Evolutionary conservation across 2,888 invertebrate species (phyloP), one percentile per base, ranked within the genome.

Genomic region (Limnephilus rhombicus): DNA sequence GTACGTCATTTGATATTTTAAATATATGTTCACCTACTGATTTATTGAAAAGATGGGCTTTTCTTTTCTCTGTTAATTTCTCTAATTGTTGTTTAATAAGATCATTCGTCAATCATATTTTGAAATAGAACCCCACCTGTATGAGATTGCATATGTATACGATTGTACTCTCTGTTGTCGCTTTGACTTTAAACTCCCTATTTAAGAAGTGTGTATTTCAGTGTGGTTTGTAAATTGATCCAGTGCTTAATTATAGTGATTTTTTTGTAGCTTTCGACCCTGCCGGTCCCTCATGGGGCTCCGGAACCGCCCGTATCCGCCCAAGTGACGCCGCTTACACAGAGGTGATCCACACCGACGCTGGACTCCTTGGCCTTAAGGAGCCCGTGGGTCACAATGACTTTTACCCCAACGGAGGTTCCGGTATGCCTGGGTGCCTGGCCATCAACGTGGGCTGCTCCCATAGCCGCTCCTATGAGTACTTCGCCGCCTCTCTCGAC

Each of bases 291-390:
- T 89, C 92, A 41, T 93, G 92, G 92, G 90, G 91, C 18, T 37
- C 88, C 24, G 68, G 80, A 68, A 91, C 80, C 24, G 90, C 90
- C 29, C 90, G 93, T n/a, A 89, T 93, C 45, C 85, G 92, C n/a
- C 80, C 85, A 29, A 87, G 37, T n/a, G 93, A 93, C 82, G 93
- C 85, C 4, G 81, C 31, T 4, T 93, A 92, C 81, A 92, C 92
- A 0, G 93, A 93, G 85, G 91, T 92, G 15, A 93, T 93, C 29
- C 93, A 93, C 87, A 90, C 93, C 11, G 96, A 95, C 92, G 95
- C 94, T 34, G 92, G 91, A 3, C 68, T n/a, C 18, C 80, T 91
- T 13, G 92, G 92, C 1, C 34, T 91, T 31, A 80, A 41, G 12
- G 87, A 86, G 0, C 34, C 90, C 94, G 95, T 96, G 31, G 93